Evolutionary conservation across 2,888 invertebrate genomes (phyloP), one percentile per base, ranked within the genome.

Genomic region (Cremastinae sp.): DNA sequence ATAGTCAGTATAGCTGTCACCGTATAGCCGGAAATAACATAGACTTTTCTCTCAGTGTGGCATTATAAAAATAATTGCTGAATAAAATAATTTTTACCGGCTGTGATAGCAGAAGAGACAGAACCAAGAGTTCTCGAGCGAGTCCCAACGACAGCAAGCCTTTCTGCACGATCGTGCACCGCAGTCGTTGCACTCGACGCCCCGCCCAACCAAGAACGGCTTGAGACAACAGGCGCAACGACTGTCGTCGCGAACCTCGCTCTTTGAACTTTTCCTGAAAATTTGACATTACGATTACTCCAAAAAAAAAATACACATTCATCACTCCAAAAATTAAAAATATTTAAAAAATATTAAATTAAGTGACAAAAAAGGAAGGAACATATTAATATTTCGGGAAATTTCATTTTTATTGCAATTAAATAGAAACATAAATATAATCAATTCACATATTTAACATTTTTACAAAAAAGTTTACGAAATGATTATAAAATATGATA

Each of bases 21-120:
- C n/a, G n/a, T n/a, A n/a, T n/a, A n/a, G n/a, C n/a, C n/a, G n/a
- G n/a, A n/a, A n/a, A n/a, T n/a, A n/a, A n/a, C n/a, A n/a, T n/a
- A n/a, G n/a, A n/a, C n/a, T n/a, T n/a, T n/a, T n/a, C n/a, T n/a
- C n/a, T n/a, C n/a, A n/a, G n/a, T n/a, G n/a, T n/a, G n/a, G n/a
- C n/a, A n/a, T n/a, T n/a, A n/a, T n/a, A n/a, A n/a, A n/a, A n/a
- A n/a, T n/a, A n/a, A n/a, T n/a, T n/a, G n/a, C n/a, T 4, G 20
- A 2, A 18, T 12, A 47, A 8, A 22, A 53, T 20, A n/a, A 49
- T 12, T 14, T 22, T 5, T 66, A 89, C 89, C 87, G 89, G 82
- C 78, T 83, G 72, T 89, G 87, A 72, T 84, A 84, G 65, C 89
- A 89, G 80, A 89, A 88, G n/a, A 88, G 81, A 76, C 89, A 89